Evolutionary conservation across 2,888 invertebrate genomes (phyloP), one percentile per base, ranked within the genome.

Genomic region (Bombyx huttoni): DNA sequence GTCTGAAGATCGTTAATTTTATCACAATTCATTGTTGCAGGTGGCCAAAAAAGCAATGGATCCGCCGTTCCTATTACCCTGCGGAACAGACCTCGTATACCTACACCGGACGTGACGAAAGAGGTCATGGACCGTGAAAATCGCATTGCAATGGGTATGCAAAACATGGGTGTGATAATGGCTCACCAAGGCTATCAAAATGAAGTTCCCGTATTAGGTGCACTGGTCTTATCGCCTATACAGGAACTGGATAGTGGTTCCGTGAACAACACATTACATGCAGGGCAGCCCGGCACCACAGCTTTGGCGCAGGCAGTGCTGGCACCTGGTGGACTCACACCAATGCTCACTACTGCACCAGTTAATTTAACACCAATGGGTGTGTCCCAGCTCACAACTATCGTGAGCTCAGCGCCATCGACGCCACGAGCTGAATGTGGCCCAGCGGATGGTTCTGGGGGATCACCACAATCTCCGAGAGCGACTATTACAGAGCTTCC

Each of bases 21-120:
- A 12, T 40, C 8, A 40, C 12, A 8, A 40, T 40, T 40, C 12
- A 7, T 10, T 10, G 12, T 40, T 40, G 12, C 71, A 93, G 93
- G 91, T 63, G 91, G 91, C 46, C 89, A 90, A 64, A 93, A 93
- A 75, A 87, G 94, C 63, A 94, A 94, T 73, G 93, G 93, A 6
- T 85, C 92, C 0, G 91, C 90, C 12, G 82, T 92, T 45, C 91
- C 93, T 8, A 90, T 91, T 57, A 91, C 91, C n/a, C 82, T 93
- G 56, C 94, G 94, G 70, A 93, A 94, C 68, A 90, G 96, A 52
- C 96, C 96, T n/a, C 90, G 96, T 51, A 96, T 96, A 62, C 96
- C 96, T 46, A 96, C 96, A 8, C 96, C 96, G 0, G 96, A 96
- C 74, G 95, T 95, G 8, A 92, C 94, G 40, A 95, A 95, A 78